Evolutionary conservation across 2,797 vertebrate species (phyloP).

Genomic region (Sebastes taczanowskii): DNA sequence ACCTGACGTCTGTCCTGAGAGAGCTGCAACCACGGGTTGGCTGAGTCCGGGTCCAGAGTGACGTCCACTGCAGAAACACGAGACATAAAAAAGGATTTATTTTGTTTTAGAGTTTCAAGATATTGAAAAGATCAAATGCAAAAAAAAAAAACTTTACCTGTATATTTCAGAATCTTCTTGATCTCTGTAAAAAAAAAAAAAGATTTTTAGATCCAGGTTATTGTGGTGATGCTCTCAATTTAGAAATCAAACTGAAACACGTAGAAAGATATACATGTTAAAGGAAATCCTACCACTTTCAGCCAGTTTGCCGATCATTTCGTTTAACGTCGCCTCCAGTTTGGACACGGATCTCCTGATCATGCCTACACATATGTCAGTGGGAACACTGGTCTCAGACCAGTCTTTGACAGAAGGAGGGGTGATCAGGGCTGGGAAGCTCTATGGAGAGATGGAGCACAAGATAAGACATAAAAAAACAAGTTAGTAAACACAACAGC

Average conservation of each 20-base stretch:
- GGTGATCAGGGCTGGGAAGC: constrained; percentile 75
- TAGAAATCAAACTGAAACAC: background rate
- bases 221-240: background rate
- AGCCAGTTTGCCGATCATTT: constrained; percentile 74
- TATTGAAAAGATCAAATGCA: background rate
- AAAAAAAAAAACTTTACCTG: constrained; percentile 69
- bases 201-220: no score
- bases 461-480: background rate
- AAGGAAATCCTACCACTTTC: constrained; percentile 69
- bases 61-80: constrained; percentile 72
- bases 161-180: constrained; percentile 76
- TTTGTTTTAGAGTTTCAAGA: background rate
- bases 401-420: constrained; percentile 80
- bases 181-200: constrained; percentile 72
- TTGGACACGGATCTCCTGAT: constrained; percentile 77
- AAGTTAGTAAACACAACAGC: no score
- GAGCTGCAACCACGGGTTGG: constrained; percentile 87
- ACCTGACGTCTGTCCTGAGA: constrained; percentile 84
- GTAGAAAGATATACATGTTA: fast-evolving
- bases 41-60: constrained; percentile 84
- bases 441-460: constrained; percentile 56
- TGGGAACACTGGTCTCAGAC: constrained; percentile 78
- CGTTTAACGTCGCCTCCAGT: constrained; percentile 66
- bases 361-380: constrained; percentile 77
- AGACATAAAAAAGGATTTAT: background rate